phyloP scores from a whole-genome alignment of 92 coral and sea anemone species.

The Micromussa lordhowensis region DNA sequence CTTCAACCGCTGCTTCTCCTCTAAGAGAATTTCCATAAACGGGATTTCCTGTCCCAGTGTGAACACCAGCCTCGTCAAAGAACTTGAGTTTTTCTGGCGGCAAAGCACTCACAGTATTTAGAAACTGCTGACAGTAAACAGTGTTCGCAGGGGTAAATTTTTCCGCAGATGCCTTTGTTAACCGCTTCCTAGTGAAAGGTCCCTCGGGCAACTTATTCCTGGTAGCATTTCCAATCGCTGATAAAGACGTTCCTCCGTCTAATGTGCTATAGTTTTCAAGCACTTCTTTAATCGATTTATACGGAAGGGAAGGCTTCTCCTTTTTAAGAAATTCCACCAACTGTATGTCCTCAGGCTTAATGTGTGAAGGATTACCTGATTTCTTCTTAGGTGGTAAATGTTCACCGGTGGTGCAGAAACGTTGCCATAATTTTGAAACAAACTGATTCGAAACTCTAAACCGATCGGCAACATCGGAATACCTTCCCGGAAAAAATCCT shows the following conservation, averaged over 20 bases:
- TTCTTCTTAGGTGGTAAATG: constrained; percentile 36
- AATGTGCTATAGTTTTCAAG: constrained; percentile 42
- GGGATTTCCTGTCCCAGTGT: constrained; percentile 58
- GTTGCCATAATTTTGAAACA: constrained; percentile 63
- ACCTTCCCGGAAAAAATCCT: constrained; percentile 58
- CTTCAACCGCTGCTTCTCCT: constrained; percentile 63
- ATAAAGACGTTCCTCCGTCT: constrained; percentile 60
- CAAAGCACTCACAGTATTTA: constrained; percentile 54
- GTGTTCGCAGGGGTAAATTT: constrained; percentile 55
- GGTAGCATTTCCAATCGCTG: constrained; percentile 61
- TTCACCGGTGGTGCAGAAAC: constrained; percentile 55
- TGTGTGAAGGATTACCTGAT: constrained; percentile 68
- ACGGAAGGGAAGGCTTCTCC: constrained; percentile 60
- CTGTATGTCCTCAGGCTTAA: constrained; percentile 66
- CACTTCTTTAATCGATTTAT: constrained; percentile 53
- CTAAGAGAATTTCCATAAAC: constrained; percentile 63
- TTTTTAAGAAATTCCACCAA: constrained; percentile 56
- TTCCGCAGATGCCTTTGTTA: constrained; percentile 59
- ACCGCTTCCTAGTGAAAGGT: constrained; percentile 63
- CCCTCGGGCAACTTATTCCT: constrained; percentile 54
- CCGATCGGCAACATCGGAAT: constrained; percentile 49
- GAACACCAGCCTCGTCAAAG: constrained; percentile 67
- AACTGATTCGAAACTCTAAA: constrained; percentile 48
- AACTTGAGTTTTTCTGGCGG: constrained; percentile 61
- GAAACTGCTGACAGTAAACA: constrained; percentile 54